Conservation (phyloP, 2,888 invertebrate genomes). For the Adelphocoris suturalis region DNA sequence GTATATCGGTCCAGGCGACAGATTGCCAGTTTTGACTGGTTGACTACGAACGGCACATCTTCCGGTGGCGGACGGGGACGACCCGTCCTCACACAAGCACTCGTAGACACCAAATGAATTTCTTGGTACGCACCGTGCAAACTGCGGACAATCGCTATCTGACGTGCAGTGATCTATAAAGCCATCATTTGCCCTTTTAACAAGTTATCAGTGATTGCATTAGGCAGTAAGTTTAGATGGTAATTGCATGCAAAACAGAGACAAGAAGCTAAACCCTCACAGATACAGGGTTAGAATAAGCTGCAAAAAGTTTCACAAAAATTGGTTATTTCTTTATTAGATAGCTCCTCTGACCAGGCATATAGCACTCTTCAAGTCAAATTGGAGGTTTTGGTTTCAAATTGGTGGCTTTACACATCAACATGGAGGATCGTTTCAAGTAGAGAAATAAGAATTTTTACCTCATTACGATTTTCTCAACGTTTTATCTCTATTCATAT, state of each 20-base stretch:
- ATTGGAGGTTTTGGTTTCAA: too few species aligned
- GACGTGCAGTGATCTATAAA: slow-evolving; percentile 82
- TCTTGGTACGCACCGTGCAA: slow-evolving; percentile 83
- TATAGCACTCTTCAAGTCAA: too few species aligned
- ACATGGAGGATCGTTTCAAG: too few species aligned
- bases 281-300: neutral
- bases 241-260: neutral
- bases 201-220: neutral
- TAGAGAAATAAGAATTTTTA: too few species aligned
- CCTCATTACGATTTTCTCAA: too few species aligned
- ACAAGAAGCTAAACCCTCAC: neutral
- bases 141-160: slow-evolving; percentile 84
- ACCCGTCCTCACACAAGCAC: slow-evolving; percentile 50
- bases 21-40: neutral
- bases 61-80: neutral
- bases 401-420: too few species aligned
- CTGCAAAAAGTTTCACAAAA: too few species aligned
- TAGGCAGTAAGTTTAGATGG: neutral
- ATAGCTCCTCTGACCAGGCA: too few species aligned
- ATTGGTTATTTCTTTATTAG: too few species aligned
- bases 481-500: too few species aligned
- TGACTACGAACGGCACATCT: neutral
- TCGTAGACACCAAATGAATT: slow-evolving; percentile 78
- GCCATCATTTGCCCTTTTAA: neutral
- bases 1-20: slow-evolving; percentile 77